Evolutionary conservation across 2,888 invertebrate species (phyloP).

Genomic region (Caenorhabditis auriculariae): DNA sequence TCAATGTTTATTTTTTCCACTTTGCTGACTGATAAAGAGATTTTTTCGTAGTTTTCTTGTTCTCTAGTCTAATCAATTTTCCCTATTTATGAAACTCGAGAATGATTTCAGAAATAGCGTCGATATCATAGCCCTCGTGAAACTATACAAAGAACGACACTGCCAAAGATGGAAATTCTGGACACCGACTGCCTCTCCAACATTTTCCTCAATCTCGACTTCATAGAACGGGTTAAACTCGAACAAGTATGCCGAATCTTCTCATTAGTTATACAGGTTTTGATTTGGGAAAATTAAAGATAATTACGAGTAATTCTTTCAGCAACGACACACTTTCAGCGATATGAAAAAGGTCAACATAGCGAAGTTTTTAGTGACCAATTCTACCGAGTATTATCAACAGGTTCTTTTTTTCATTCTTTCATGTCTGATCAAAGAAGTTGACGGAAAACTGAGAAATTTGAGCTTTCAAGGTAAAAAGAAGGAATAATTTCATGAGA

Average conservation of each 20-base stretch:
- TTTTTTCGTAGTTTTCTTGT: neutral
- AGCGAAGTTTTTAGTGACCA: slow-evolving; percentile 20
- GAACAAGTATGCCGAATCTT: slow-evolving; percentile 48
- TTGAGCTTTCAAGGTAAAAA: too few species aligned
- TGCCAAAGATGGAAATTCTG: slow-evolving; percentile 10
- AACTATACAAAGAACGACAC: too few species aligned
- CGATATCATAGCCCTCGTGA: too few species aligned
- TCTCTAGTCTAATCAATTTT: neutral
- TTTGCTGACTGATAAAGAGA: neutral
- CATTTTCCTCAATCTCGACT: slow-evolving; percentile 29
- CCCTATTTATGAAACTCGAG: neutral
- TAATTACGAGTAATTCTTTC: neutral
- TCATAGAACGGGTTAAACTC: slow-evolving; percentile 40
- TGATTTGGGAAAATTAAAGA: slow-evolving; percentile 1
- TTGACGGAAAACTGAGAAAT: too few species aligned
- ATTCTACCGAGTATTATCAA: slow-evolving; percentile 30
- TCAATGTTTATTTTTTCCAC: too few species aligned
- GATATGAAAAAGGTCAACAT: slow-evolving; percentile 25
- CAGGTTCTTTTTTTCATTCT: slow-evolving; percentile 12
- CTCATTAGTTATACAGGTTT: slow-evolving; percentile 29
- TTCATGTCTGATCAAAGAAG: too few species aligned
- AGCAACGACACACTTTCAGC: slow-evolving; percentile 8
- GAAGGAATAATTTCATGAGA: too few species aligned
- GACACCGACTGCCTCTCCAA: slow-evolving; percentile 21
- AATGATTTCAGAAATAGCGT: too few species aligned